Evolutionary conservation across 2,113 vertebrate species (phyloP).

Genomic region (Paramisgurnus dabryanus): DNA sequence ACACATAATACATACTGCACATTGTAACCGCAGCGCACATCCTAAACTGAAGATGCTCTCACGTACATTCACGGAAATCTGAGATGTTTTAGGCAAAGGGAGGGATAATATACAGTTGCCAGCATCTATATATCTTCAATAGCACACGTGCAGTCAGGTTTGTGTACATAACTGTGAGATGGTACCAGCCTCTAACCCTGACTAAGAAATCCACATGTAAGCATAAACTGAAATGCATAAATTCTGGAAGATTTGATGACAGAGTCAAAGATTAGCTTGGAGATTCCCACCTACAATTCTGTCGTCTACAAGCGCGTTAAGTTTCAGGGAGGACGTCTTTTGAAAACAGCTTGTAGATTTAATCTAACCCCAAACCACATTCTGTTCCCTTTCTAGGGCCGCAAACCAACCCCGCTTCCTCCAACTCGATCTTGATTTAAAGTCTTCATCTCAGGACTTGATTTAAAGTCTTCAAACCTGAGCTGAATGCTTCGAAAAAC

Average conservation of each 20-base stretch:
- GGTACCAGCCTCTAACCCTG: not conserved
- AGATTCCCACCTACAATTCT: conserved; percentile 2
- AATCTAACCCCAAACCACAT: conserved; percentile 5
- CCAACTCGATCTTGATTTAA: not conserved
- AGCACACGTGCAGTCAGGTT: not conserved
- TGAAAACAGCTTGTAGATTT: conserved; percentile 1
- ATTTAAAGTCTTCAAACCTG: not conserved
- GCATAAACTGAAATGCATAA: not conserved
- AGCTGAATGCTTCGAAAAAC: too few species aligned
- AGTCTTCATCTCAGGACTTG: not conserved
- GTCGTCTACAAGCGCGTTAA: not conserved
- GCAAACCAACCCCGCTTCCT: conserved; percentile 8
- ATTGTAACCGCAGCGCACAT: not conserved
- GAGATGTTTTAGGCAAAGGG: not conserved
- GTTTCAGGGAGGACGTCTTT: not conserved
- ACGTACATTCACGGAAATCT: not conserved
- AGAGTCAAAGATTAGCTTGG: not conserved
- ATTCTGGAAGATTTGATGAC: not conserved
- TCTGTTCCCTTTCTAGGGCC: not conserved
- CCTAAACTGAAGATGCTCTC: not conserved
- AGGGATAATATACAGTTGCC: conserved; percentile 7
- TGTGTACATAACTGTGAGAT: not conserved
- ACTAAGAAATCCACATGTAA: not conserved
- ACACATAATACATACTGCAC: not conserved
- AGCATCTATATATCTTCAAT: not conserved